Evolutionary conservation across 2,797 vertebrate species (phyloP), one percentile per base, ranked within the genome.

Genomic region (Enteromius afrohamiltoni): DNA sequence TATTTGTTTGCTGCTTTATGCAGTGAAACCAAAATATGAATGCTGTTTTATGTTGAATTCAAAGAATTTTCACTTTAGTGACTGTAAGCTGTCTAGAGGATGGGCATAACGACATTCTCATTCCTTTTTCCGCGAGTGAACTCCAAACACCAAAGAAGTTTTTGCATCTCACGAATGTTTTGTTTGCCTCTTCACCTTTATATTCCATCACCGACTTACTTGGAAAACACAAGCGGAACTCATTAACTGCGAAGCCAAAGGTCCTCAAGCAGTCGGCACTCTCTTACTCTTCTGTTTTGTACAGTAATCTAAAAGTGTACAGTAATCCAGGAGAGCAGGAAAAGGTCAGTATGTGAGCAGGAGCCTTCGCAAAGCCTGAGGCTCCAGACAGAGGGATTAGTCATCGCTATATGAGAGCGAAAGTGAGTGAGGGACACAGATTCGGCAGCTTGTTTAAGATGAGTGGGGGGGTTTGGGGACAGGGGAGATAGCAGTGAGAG

Each of bases 281-380:
- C 89, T 89, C 70, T 83, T 65, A 71, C 85, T 89, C 85, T 83
- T 80, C 90, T 91, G 89, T 88, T 93, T 93, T 91, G 92, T 92
- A 93, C 91, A 92, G 91, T 92, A 79, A 88, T 92, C 91, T 90
- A 91, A 89, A 93, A 92, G 92, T 31, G 64, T 86, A 88, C 80
- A 85, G 77, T 88, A 85, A 88, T 85, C 78, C 74, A 83, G 62
- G 78, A 80, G 47, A 75, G 87, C 81, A 87, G 90, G 89, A 89
- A 94, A 93, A 94, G 93, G 93, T 94, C 93, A 94, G 91, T 93
- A 90, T 93, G 90, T 90, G 93, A 92, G 93, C 85, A 84, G 85
- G 86, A 90, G 89, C 85, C 31, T 67, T 85, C 64, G 86, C 77
- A 86, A 86, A 85, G 83, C 74, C 49, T 4, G 80, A 79, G 85